Evolutionary conservation across 2,888 invertebrate genomes (phyloP), one percentile per base, ranked within the genome.

Genomic region (Lottia scabra): DNA sequence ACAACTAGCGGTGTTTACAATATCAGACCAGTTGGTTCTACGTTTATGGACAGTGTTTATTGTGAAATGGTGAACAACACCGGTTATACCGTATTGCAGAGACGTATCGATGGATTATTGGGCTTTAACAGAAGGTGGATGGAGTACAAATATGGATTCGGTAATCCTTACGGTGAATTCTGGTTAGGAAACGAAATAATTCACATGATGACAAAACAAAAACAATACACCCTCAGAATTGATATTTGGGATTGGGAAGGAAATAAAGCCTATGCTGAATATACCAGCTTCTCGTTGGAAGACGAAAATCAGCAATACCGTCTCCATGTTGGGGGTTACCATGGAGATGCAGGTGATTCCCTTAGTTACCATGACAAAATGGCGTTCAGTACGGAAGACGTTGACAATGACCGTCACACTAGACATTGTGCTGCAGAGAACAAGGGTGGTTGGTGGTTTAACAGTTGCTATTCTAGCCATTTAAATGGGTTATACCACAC

Each of bases 181-280:
- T 89, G 88, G 88, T 68, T 83, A 6, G 89, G 89, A 15, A 88
- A 87, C 71, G 83, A 86, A 44, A 68, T 83, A 43, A 77, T 88
- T 13, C 83, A 87, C 65, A 69, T 75, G 16, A 67, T 88, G 68
- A 87, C 87, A 0, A 78, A 74, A 13, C 83, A 84, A 71, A 78
- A 81, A 68, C 75, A 83, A 26, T 87, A 85, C 75, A 76, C 80
- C 5, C 79, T 90, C 16, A 80, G 87, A 1, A 82, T 90, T 48
- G 89, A 89, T 70, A 77, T 90, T 68, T 86, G 87, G 84, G 87
- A 89, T 72, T 89, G 89, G 85, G 89, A 89, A 69, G 88, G 88
- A 5, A 82, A 83, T 43, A 75, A 78, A 65, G 75, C 82, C 15
- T 84, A 70, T 77, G 86, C 89, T 0, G 86, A 87, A 67, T 90